Conservation (phyloP, 1,140 invertebrate species). For the Plectus sambesii region DNA sequence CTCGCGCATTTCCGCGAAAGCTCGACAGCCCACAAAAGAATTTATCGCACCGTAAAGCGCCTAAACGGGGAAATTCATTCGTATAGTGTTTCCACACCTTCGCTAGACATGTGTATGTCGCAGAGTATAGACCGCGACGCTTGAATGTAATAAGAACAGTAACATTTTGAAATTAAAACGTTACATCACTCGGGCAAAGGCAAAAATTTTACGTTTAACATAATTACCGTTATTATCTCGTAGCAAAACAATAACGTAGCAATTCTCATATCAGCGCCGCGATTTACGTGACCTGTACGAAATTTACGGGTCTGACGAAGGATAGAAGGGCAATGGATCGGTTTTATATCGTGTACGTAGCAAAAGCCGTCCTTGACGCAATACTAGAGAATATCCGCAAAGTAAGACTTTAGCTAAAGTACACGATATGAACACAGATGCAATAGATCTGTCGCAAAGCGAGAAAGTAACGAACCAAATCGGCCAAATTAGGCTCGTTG, state of each 20-base stretch:
- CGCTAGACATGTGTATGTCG: too few species aligned
- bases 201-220: slow-evolving; percentile 2
- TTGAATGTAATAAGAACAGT: too few species aligned
- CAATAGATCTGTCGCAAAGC: slow-evolving; percentile 1
- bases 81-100: too few species aligned
- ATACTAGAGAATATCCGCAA: too few species aligned
- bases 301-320: too few species aligned
- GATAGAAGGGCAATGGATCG: not conserved
- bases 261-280: too few species aligned
- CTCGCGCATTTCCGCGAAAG: slow-evolving; percentile 68
- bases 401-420: too few species aligned
- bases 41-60: slow-evolving; percentile 81
- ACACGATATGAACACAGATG: slow-evolving; percentile 1
- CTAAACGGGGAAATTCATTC: slow-evolving; percentile 45
- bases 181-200: slow-evolving; percentile 8
- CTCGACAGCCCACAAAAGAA: slow-evolving; percentile 84
- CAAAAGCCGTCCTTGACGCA: too few species aligned
- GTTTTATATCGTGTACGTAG: too few species aligned
- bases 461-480: slow-evolving; percentile 62
- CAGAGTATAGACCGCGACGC: too few species aligned
- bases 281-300: too few species aligned
- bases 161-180: slow-evolving; percentile 18
- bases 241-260: too few species aligned
- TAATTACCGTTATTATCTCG: not conserved
- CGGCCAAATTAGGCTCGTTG: slow-evolving; percentile 72